These are phyloP conservation scores for Ormyrus rosae DNA, from an alignment of 2,888 invertebrate genomes.

Conservation along the genomic window DNA sequence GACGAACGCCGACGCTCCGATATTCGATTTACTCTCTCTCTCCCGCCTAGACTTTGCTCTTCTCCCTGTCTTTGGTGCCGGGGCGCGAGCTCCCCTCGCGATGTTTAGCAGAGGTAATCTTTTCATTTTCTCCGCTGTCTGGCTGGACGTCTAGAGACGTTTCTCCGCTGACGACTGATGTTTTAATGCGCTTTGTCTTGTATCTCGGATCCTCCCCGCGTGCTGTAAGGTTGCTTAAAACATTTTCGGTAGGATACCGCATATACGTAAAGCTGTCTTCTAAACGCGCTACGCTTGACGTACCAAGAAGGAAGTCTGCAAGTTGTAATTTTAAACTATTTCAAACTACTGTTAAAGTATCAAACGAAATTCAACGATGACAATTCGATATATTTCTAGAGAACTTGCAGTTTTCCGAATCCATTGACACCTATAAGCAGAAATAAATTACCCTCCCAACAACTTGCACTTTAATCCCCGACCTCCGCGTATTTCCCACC, in stretches of 20 bases:
- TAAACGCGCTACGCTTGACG: neutral
- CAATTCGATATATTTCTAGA: no score
- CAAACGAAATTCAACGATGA: no score
- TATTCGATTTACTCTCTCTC: slow-evolving; percentile 59
- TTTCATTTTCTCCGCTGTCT: slow-evolving; percentile 29
- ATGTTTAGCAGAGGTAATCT: slow-evolving; percentile 35
- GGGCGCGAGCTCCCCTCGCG: neutral
- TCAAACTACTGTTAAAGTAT: no score
- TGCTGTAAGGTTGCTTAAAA: no score
- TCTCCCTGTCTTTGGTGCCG: neutral
- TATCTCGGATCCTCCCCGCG: neutral
- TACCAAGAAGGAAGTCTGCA: neutral
- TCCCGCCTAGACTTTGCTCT: neutral
- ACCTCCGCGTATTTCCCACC: neutral
- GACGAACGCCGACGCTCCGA: slow-evolving; percentile 36
- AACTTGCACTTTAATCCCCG: slow-evolving; percentile 12
- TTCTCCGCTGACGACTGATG: neutral
- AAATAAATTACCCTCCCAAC: slow-evolving; percentile 14
- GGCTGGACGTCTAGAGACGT: neutral
- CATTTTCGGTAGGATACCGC: neutral
- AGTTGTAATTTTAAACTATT: no score
- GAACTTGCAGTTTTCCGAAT: no score
- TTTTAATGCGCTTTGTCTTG: slow-evolving; percentile 19
- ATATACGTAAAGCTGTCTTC: neutral
- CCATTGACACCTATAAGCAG: neutral